These are phyloP conservation scores for Byasa hedistus DNA, from an alignment of 2,888 invertebrate species.

Conservation along the genomic window DNA sequence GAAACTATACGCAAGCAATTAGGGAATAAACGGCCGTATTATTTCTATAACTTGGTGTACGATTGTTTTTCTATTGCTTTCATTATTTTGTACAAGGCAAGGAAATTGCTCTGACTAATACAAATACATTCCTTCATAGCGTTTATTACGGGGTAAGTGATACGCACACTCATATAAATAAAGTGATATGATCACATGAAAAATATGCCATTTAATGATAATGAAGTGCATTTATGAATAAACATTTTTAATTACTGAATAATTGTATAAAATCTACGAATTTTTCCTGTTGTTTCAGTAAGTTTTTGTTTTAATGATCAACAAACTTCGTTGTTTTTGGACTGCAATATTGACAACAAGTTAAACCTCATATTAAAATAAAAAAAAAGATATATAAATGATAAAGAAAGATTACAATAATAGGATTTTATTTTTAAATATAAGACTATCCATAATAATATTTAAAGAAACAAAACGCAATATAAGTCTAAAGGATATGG, in stretches of 20 bases:
- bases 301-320: neutral
- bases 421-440: neutral
- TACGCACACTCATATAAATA: no score
- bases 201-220: constrained; percentile 6
- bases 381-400: neutral
- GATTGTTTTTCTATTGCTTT: constrained; percentile 2
- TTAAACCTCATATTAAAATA: no score
- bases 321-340: neutral
- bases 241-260: constrained; percentile 23
- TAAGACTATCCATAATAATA: neutral
- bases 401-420: neutral
- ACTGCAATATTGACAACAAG: no score
- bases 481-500: constrained; percentile 1
- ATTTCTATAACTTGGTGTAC: constrained; percentile 1
- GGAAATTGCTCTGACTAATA: neutral
- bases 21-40: constrained; percentile 16
- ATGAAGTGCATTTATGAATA: constrained; percentile 10
- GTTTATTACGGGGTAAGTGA: neutral
- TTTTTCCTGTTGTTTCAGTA: neutral
- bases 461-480: constrained; percentile 1
- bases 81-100: neutral
- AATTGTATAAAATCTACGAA: constrained; percentile 4
- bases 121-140: neutral
- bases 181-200: no score
- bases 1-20: constrained; percentile 32